Conservation (phyloP, 2,113 vertebrate genomes). For the Brachyistius frenatus region DNA sequence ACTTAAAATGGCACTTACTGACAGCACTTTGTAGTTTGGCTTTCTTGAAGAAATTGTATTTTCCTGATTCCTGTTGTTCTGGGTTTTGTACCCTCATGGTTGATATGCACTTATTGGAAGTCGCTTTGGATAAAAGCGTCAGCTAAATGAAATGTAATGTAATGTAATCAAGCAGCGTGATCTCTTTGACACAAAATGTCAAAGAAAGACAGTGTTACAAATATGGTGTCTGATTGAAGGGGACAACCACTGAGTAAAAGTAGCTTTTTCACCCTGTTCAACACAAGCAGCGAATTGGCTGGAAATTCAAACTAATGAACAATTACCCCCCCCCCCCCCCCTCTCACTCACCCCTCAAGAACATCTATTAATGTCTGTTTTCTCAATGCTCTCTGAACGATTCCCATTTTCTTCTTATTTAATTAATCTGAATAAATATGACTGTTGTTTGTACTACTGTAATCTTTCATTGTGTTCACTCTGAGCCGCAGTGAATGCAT, state of each 20-base stretch:
- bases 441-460: constrained; percentile 58
- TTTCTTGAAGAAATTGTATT: too few relatives aligned
- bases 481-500: constrained; percentile 30
- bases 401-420: constrained; percentile 64
- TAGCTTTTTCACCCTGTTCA: constrained; percentile 66
- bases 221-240: constrained; percentile 60
- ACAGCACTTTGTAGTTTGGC: too few relatives aligned
- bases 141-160: too few relatives aligned
- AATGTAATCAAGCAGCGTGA: constrained; percentile 39
- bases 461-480: constrained; percentile 52
- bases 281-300: constrained; percentile 71
- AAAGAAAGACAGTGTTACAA: constrained; percentile 54
- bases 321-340: constrained; percentile 63
- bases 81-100: too few relatives aligned
- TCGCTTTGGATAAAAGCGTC: too few relatives aligned
- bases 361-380: constrained; percentile 70
- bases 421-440: constrained; percentile 66
- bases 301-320: constrained; percentile 80
- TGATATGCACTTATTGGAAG: too few relatives aligned
- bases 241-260: constrained; percentile 57
- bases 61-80: too few relatives aligned
- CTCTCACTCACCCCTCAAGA: constrained; percentile 70
- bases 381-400: constrained; percentile 56
- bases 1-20: too few relatives aligned
- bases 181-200: constrained; percentile 46